These are phyloP conservation scores for Pristiophorus japonicus DNA, from an alignment of 2,113 vertebrate genomes.

Conservation along the genomic window DNA sequence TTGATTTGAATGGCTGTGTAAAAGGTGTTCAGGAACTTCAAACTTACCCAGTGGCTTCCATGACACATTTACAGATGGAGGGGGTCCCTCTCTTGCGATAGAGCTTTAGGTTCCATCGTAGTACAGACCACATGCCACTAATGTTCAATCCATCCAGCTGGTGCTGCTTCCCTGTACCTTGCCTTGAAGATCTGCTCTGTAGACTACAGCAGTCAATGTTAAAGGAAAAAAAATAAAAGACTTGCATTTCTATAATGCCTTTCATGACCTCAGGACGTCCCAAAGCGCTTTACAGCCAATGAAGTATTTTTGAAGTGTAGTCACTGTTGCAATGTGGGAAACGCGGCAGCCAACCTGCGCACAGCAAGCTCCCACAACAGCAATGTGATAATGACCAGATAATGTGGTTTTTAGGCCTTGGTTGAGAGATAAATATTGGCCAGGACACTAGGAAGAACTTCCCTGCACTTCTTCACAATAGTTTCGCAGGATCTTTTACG, in stretches of 20 bases:
- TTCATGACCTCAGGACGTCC: background rate
- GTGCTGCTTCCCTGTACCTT: too few species aligned
- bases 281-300: background rate
- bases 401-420: background rate
- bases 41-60: too few species aligned
- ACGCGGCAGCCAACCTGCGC: background rate
- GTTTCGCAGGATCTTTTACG: background rate
- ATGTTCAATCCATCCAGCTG: too few species aligned
- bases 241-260: background rate
- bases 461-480: background rate
- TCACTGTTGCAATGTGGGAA: background rate
- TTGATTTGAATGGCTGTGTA: too few species aligned
- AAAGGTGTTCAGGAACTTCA: too few species aligned
- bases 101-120: too few species aligned
- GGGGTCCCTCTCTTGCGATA: too few species aligned
- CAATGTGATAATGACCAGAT: background rate
- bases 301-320: background rate
- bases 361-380: background rate
- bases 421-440: background rate
- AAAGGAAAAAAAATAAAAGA: background rate
- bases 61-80: too few species aligned
- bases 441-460: background rate
- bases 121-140: too few species aligned
- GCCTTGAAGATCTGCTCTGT: too few species aligned
- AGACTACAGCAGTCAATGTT: too few species aligned